A percentile compares a stretch with the other conserved stretches of the same genome.
Conservation (phyloP, 2,888 invertebrate genomes). For the Fragum fragum region DNA sequence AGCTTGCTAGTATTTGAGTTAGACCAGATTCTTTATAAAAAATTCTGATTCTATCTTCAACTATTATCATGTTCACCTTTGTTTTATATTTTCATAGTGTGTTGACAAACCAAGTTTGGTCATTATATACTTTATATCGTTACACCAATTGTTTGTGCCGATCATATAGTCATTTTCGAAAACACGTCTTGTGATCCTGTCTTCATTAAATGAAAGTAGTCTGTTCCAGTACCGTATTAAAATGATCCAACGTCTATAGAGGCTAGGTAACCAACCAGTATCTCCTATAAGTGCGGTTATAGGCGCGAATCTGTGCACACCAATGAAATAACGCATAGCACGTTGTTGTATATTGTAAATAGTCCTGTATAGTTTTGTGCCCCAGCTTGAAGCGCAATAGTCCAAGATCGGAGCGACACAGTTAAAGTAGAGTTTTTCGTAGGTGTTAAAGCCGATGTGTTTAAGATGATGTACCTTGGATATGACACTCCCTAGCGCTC, state of each 20-base stretch:
- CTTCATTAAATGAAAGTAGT: no score
- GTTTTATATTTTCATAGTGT: no score
- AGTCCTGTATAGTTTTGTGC: slow-evolving; percentile 28
- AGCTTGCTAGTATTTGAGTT: no score
- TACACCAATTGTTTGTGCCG: no score
- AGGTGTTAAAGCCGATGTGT: slow-evolving; percentile 45
- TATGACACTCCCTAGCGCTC: slow-evolving; percentile 42
- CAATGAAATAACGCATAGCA: slow-evolving; percentile 46
- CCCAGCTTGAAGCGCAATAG: slow-evolving; percentile 39
- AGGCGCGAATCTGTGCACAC: slow-evolving; percentile 45
- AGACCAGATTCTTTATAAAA: no score
- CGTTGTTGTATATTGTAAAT: slow-evolving; percentile 41
- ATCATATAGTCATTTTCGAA: no score
- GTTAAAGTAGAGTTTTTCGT: slow-evolving; percentile 38
- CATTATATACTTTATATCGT: no score
- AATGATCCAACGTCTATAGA: slow-evolving; percentile 27
- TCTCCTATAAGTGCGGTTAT: slow-evolving; percentile 39
- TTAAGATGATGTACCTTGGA: slow-evolving; percentile 38
- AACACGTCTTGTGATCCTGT: no score
- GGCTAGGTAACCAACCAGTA: slow-evolving; percentile 44
- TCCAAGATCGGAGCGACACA: slow-evolving; percentile 37
- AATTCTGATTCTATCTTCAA: no score
- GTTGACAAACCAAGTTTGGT: no score
- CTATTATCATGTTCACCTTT: no score
- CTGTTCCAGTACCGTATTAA: no score